Conservation (phyloP, 2,113 vertebrate species). For the Merops nubicus region DNA sequence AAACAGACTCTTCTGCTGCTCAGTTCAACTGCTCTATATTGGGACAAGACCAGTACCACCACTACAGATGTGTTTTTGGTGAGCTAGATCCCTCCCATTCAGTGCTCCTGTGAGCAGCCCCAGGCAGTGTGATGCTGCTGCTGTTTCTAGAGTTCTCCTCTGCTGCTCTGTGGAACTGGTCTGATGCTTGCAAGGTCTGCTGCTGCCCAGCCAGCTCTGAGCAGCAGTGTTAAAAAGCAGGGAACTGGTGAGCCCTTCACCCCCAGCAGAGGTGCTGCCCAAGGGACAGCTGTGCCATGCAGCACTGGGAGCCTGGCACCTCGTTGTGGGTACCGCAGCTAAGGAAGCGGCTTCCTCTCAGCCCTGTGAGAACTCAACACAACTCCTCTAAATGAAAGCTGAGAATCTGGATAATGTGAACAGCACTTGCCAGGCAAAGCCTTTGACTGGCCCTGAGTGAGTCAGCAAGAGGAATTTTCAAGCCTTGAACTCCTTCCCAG, state of each 20-base stretch:
- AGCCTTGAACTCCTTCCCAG: slow-evolving; percentile 36
- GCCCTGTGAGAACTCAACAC: not conserved
- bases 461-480: slow-evolving; percentile 36
- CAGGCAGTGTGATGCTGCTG: not conserved
- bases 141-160: not conserved
- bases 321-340: fast-evolving
- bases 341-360: not conserved
- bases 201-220: not conserved
- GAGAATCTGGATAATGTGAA: not conserved
- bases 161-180: not conserved
- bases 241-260: not conserved
- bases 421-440: slow-evolving; percentile 3
- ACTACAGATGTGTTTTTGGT: not conserved
- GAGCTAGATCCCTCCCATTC: not conserved
- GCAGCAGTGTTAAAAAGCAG: not conserved
- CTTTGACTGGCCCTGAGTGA: slow-evolving; percentile 27
- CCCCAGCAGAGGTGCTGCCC: not conserved
- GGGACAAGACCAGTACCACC: not conserved
- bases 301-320: not conserved
- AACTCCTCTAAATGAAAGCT: not conserved
- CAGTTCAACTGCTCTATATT: not conserved
- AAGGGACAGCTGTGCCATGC: not conserved
- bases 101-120: not conserved
- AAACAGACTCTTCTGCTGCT: not conserved
- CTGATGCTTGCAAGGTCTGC: not conserved